A percentile compares a stretch with the other conserved stretches of the same genome.
Conservation (phyloP, 2,113 vertebrate genomes). For the Heterocephalus glaber region DNA sequence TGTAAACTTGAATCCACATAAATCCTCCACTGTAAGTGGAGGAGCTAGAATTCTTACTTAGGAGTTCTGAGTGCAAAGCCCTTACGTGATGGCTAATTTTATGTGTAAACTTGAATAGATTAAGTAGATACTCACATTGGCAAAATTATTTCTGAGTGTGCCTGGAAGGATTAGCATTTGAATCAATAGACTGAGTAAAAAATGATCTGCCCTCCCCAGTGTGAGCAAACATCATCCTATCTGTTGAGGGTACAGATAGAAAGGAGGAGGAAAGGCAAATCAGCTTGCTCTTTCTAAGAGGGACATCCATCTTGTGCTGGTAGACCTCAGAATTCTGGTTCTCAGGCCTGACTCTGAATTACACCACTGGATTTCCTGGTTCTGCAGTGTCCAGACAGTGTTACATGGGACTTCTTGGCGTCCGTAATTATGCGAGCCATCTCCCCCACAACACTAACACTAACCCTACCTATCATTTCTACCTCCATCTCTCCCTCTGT, state of each 20-base stretch:
- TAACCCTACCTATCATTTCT: too few species aligned
- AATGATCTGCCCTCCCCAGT: background rate
- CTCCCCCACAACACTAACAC: too few species aligned
- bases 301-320: background rate
- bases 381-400: background rate
- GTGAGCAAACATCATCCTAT: background rate
- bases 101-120: background rate
- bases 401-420: background rate
- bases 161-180: background rate
- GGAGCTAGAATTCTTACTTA: background rate
- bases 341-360: background rate
- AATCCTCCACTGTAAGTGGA: background rate
- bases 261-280: background rate
- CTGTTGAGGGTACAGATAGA: background rate
- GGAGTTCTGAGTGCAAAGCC: background rate
- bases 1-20: background rate
- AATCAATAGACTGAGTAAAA: background rate
- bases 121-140: background rate
- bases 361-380: background rate
- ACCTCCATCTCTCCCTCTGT: background rate
- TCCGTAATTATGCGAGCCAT: background rate
- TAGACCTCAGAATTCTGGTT: background rate
- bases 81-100: background rate
- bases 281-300: background rate
- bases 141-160: background rate